Base-by-base conservation (phyloP, 2,888 invertebrate species). In the Zhuqinia jingwanae region DNA sequence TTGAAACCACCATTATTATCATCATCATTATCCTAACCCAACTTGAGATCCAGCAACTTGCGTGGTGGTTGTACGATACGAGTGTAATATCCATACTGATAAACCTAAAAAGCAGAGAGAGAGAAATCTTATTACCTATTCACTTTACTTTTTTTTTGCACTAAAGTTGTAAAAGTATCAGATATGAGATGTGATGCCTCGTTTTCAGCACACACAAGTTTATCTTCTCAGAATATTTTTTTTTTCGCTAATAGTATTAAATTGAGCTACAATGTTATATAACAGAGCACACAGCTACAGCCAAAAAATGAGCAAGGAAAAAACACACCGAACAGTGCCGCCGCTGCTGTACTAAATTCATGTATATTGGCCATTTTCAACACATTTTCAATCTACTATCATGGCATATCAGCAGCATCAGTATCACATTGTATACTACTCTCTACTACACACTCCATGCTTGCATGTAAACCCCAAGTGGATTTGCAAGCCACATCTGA, bases 401-500 rank as follows among this genome's bases (percentile, higher is more conserved):
- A 22, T 36, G n/a, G n/a, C 65, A 68, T 27, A 15, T 3, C 65
- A 30, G 30, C 42, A 22, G 13, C 45, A 45, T 20, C n/a, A 17
- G 15, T 20, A 42, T n/a, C n/a, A 25, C 1, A 5, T 30, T 27
- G 30, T 13, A 6, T 15, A n/a, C 60, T 65, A 36, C 65, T 27
- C 65, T 17, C n/a, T 25, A 65, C 47, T 36, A 36, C 22, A 47
- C 15, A 25, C 47, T 20, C 56, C 80, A 50, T 79, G 42, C 80
- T 68, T 56, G 22, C 45, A 81, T 87, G 87, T 82, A 42, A 47
- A 22, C 25, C 30, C 22, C 2, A 20, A 30, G 42, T 47, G 50
- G 42, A 82, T 87, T 87, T 77, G 87, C 70, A 68, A 58, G 47
- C n/a, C n/a, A 0, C 70, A 25, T 76, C 81, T 13, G 78, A 87